A percentile compares a stretch with the other conserved stretches of the same genome.
These are phyloP conservation scores for Temnothorax unifasciatus DNA, from an alignment of 2,888 invertebrate genomes.

Conservation along the genomic window DNA sequence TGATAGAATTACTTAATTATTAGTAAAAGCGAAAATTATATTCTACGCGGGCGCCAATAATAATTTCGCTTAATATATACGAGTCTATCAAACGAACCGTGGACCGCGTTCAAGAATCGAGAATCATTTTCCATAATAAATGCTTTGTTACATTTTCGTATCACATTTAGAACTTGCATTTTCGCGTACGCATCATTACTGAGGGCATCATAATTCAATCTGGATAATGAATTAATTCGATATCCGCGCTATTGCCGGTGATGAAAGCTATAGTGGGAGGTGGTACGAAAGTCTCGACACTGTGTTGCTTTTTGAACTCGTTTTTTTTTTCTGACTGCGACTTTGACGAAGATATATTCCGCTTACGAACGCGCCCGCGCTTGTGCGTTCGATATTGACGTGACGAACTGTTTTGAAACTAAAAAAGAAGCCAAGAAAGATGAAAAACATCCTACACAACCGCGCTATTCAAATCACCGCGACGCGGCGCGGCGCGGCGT, in stretches of 20 bases:
- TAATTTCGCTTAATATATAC: neutral
- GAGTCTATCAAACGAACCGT: neutral
- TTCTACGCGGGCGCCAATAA: neutral
- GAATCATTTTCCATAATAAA: neutral
- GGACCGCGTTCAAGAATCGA: neutral
- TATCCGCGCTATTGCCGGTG: slow-evolving; percentile 16
- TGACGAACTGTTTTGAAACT: slow-evolving; percentile 49
- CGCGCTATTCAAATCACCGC: slow-evolving; percentile 50
- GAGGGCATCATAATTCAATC: slow-evolving; percentile 23
- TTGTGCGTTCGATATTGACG: slow-evolving; percentile 50
- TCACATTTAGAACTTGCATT: slow-evolving; percentile 16
- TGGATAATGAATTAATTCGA: slow-evolving; percentile 43
- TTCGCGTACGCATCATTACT: slow-evolving; percentile 13
- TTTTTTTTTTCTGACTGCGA: slow-evolving; percentile 44
- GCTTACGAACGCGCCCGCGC: slow-evolving; percentile 44
- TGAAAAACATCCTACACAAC: slow-evolving; percentile 52
- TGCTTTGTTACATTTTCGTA: neutral
- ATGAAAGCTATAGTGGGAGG: slow-evolving; percentile 28
- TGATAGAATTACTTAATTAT: neutral
- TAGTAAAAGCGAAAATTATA: neutral
- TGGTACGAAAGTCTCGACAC: slow-evolving; percentile 34
- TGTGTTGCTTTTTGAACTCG: slow-evolving; percentile 54
- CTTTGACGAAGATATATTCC: slow-evolving; percentile 67
- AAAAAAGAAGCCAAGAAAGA: slow-evolving; percentile 36
- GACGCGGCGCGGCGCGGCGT: slow-evolving; percentile 9